Conservation (phyloP, 2,797 vertebrate genomes). For the Vipera latastei region DNA sequence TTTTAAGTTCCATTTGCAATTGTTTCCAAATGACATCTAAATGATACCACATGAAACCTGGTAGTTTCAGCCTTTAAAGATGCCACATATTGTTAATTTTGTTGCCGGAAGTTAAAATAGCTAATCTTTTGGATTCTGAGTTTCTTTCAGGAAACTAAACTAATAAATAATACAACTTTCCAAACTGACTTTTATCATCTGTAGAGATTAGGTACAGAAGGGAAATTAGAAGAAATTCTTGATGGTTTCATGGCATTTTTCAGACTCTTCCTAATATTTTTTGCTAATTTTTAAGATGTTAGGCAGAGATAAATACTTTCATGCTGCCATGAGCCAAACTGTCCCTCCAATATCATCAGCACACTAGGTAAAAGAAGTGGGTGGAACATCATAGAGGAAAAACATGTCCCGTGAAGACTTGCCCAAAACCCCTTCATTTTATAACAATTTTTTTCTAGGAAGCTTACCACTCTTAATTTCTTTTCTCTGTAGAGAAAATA, state of each 20-base stretch:
- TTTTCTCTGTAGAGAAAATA: not conserved
- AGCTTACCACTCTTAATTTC: not conserved
- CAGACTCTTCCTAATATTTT: not conserved
- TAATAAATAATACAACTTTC: not conserved
- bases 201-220: not conserved
- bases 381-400: not conserved
- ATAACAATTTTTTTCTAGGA: not conserved
- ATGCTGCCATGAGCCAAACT: not conserved
- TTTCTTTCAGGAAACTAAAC: not conserved
- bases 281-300: not conserved
- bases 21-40: not conserved
- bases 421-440: not conserved
- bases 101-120: too few relatives aligned
- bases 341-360: not conserved
- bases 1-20: not conserved
- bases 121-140: not conserved
- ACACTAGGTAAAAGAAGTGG: not conserved
- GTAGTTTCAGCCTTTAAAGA: not conserved
- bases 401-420: not conserved
- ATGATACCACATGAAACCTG: not conserved
- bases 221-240: not conserved
- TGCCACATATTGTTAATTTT: not conserved
- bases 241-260: too few relatives aligned
- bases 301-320: not conserved
- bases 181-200: not conserved